phyloP scores from a whole-genome alignment of 2,797 vertebrate genomes.

The Paramormyrops hopkinsi region DNA sequence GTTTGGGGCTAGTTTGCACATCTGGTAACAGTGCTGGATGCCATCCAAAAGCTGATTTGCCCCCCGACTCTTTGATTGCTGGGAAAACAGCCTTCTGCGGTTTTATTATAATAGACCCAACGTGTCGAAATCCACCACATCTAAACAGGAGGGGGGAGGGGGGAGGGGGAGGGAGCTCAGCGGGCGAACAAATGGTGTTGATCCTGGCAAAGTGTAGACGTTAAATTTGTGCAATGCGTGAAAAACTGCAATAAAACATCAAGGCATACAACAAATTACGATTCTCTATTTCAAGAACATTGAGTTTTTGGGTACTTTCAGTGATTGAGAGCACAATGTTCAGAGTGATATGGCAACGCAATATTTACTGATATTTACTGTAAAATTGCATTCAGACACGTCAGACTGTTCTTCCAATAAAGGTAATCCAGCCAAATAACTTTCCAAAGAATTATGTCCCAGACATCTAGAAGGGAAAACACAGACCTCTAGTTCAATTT shows the following conservation, averaged over 20 bases:
- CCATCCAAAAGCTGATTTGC: background rate
- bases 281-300: background rate
- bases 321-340: background rate
- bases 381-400: background rate
- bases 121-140: background rate
- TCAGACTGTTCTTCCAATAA: constrained; percentile 8
- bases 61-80: background rate
- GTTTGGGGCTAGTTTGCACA: background rate
- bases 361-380: constrained; percentile 6
- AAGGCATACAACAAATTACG: background rate
- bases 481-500: background rate
- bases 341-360: background rate
- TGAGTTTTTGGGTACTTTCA: background rate
- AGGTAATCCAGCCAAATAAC: constrained; percentile 2
- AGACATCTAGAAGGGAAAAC: background rate
- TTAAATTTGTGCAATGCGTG: background rate
- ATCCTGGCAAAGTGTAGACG: constrained; percentile 8
- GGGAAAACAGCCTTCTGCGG: background rate
- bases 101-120: background rate
- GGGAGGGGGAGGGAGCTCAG: background rate
- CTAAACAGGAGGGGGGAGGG: background rate
- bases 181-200: constrained; percentile 6
- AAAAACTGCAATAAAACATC: background rate
- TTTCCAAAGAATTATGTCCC: constrained; percentile 8
- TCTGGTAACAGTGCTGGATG: background rate